Percentiles rank a stretch among this genome's conserved stretches.
Evolutionary conservation across 2,888 invertebrate species (phyloP).

Genomic region (Melanostoma mellinum): DNA sequence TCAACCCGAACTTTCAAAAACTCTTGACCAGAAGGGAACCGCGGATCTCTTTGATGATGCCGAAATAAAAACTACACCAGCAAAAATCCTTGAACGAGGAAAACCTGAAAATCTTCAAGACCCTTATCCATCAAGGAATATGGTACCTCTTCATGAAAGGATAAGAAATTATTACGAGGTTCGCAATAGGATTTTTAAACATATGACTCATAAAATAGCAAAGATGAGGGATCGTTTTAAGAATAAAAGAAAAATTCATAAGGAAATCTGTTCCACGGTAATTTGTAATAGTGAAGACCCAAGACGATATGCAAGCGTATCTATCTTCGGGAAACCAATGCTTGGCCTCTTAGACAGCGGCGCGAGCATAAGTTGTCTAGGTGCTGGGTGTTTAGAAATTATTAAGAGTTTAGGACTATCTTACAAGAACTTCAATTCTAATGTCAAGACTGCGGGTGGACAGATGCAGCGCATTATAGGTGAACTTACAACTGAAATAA

Average conservation of each 20-base stretch:
- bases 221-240: conserved; percentile 13
- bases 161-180: conserved; percentile 10
- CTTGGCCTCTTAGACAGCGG: conserved; percentile 26
- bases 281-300: conserved; percentile 6
- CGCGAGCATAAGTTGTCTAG: conserved; percentile 16
- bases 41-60: not conserved
- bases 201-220: not conserved
- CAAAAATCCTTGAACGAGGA: not conserved
- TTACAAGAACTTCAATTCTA: not conserved
- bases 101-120: not conserved
- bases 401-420: not conserved
- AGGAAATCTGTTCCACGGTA: conserved; percentile 3
- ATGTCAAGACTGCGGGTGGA: conserved; percentile 24
- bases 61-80: not conserved
- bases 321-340: conserved; percentile 11
- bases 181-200: conserved; percentile 14
- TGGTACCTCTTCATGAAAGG: conserved; percentile 5
- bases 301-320: conserved; percentile 12
- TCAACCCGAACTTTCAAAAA: not conserved
- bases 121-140: not conserved
- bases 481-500: not conserved
- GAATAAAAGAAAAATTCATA: not conserved
- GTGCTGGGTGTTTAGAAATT: conserved; percentile 11
- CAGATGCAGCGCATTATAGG: conserved; percentile 23
- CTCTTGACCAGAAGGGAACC: not conserved